Percentiles rank a stretch among this genome's conserved stretches.
Evolutionary conservation across 1,140 invertebrate species (phyloP).

Genomic region (Phenacoccus solenopsis): DNA sequence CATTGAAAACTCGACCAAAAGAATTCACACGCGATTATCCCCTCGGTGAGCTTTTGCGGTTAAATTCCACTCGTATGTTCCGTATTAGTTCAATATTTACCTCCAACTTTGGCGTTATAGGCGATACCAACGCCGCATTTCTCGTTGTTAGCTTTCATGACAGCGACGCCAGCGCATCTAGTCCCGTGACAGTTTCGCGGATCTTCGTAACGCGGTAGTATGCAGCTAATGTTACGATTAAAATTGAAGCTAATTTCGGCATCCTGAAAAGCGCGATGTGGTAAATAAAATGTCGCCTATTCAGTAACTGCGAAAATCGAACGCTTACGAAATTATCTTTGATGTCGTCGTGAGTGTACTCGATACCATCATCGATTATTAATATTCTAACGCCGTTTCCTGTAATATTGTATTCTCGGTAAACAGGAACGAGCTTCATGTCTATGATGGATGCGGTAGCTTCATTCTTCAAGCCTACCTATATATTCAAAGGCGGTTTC

Average conservation of each 20-base stretch:
- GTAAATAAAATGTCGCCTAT: background rate
- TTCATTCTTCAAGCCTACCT: background rate
- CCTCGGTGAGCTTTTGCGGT: no score
- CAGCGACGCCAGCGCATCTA: constrained; percentile 72
- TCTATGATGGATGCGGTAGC: constrained; percentile 40
- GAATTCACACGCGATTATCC: no score
- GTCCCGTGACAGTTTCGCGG: constrained; percentile 64
- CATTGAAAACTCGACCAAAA: no score
- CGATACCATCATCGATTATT: constrained; percentile 77
- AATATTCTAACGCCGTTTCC: constrained; percentile 66
- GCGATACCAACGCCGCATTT: constrained; percentile 80
- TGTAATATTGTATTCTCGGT: constrained; percentile 55
- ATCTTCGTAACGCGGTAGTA: constrained; percentile 54
- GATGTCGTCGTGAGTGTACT: constrained; percentile 68
- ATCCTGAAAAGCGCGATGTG: constrained; percentile 44
- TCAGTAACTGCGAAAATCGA: background rate
- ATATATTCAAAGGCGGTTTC: background rate
- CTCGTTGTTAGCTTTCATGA: constrained; percentile 69
- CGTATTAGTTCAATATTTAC: constrained; percentile 32
- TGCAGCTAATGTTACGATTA: constrained; percentile 61
- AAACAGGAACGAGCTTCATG: constrained; percentile 64
- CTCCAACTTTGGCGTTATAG: constrained; percentile 64
- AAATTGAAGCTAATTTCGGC: constrained; percentile 72
- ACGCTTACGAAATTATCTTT: constrained; percentile 61
- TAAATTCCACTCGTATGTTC: no score